These are phyloP conservation scores for Drosophila gaucha DNA, from an alignment of 2,888 invertebrate genomes.

Conservation along the genomic window DNA sequence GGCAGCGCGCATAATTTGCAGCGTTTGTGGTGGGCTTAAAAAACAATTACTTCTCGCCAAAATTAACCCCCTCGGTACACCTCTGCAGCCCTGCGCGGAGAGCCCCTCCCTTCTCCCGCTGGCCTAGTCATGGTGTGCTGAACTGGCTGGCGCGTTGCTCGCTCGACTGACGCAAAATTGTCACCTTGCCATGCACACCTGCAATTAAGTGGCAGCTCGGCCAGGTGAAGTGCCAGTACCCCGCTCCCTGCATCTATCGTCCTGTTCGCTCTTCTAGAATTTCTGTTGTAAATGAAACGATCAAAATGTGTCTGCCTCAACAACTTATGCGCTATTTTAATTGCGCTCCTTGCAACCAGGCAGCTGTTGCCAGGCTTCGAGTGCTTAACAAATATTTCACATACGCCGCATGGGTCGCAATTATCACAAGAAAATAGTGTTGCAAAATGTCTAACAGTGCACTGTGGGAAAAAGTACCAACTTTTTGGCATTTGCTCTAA, in stretches of 20 bases:
- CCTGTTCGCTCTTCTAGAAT: not conserved
- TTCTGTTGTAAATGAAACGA: constrained; percentile 63
- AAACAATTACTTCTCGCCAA: constrained; percentile 64
- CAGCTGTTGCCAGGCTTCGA: constrained; percentile 45
- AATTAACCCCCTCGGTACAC: constrained; percentile 22
- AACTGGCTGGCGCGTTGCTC: constrained; percentile 35
- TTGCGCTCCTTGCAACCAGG: constrained; percentile 42
- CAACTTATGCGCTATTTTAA: constrained; percentile 56
- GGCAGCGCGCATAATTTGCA: constrained; percentile 54
- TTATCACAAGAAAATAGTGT: not conserved
- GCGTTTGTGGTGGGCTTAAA: constrained; percentile 48
- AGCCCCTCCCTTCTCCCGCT: not conserved
- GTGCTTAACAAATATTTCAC: constrained; percentile 41
- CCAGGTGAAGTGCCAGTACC: constrained; percentile 13
- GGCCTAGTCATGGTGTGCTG: constrained; percentile 17
- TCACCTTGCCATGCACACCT: constrained; percentile 78
- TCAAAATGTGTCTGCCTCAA: constrained; percentile 55
- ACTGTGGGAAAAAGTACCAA: no score
- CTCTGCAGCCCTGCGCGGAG: constrained; percentile 3
- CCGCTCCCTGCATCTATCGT: not conserved
- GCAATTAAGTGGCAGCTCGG: constrained; percentile 63
- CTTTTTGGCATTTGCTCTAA: no score
- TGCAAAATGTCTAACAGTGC: constrained; percentile 48
- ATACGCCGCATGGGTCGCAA: constrained; percentile 47
- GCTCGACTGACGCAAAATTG: constrained; percentile 80